Conservation (phyloP, 2,797 vertebrate genomes). For the Merluccius polli region DNA sequence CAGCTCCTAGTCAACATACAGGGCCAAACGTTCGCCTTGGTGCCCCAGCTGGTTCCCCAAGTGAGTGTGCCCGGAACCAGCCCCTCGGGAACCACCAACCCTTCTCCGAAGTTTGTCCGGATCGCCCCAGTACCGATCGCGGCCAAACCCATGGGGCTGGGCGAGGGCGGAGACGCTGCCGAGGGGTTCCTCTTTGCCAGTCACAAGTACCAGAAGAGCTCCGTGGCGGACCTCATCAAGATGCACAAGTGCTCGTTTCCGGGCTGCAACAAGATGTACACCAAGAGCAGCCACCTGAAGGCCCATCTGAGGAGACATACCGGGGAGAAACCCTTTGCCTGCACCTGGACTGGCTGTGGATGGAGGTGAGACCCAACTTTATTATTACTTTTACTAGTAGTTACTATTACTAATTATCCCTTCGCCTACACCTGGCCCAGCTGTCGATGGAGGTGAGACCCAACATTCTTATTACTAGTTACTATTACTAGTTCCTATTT, state of each 20-base stretch:
- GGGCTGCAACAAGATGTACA: slow-evolving; percentile 98
- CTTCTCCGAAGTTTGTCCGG: slow-evolving; percentile 89
- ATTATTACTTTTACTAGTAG: neutral
- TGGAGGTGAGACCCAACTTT: slow-evolving; percentile 85
- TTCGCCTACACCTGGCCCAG: slow-evolving; percentile 63
- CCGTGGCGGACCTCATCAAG: slow-evolving; percentile 94
- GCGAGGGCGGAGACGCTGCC: slow-evolving; percentile 71
- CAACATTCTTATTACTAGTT: neutral
- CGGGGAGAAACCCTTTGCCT: slow-evolving; percentile 96
- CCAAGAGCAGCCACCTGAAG: slow-evolving; percentile 98
- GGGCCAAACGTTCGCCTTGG: slow-evolving; percentile 95
- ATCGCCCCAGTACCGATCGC: slow-evolving; percentile 96
- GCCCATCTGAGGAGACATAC: slow-evolving; percentile 96
- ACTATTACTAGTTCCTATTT: neutral
- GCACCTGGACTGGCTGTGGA: slow-evolving; percentile 96
- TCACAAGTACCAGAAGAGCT: slow-evolving; percentile 92
- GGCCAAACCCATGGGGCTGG: slow-evolving; percentile 87
- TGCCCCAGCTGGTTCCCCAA: slow-evolving; percentile 89
- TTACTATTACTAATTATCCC: slow-evolving; percentile 51
- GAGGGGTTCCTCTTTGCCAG: slow-evolving; percentile 79
- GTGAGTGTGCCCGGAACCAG: slow-evolving; percentile 36
- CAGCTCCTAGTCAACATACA: slow-evolving; percentile 98
- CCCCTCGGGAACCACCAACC: slow-evolving; percentile 67
- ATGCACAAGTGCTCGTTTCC: slow-evolving; percentile 99
- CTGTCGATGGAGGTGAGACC: no score